Conservation (phyloP, 2,888 invertebrate species). For the Morpho achilles region DNA sequence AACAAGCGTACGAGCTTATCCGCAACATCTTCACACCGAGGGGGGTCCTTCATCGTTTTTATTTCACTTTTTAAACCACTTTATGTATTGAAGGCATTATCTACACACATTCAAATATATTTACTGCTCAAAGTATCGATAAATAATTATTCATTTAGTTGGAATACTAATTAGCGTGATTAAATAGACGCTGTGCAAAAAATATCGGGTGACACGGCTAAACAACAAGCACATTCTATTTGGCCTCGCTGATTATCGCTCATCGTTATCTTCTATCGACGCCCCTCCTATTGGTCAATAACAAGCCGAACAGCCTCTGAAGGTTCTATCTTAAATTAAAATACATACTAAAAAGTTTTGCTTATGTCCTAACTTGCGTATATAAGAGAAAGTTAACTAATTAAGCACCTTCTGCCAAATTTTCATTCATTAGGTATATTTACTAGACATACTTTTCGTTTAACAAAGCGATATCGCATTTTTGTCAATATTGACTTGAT, state of each 20-base stretch:
- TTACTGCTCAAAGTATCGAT: background rate
- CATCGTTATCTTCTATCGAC: constrained; percentile 62
- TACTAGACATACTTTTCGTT: no score
- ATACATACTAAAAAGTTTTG: background rate
- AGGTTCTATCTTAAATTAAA: constrained; percentile 24
- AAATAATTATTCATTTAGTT: background rate
- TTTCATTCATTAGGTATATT: no score
- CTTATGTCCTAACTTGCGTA: no score
- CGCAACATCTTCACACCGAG: constrained; percentile 86
- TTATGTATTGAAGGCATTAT: constrained; percentile 9
- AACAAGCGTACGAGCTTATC: constrained; percentile 88
- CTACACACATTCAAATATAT: background rate
- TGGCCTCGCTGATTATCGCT: constrained; percentile 61
- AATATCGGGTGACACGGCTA: constrained; percentile 23
- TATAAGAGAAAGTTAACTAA: no score
- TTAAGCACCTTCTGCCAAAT: no score
- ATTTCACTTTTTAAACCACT: constrained; percentile 8
- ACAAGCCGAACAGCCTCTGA: constrained; percentile 21
- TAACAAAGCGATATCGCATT: background rate
- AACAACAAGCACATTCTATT: constrained; percentile 25
- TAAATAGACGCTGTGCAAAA: constrained; percentile 18
- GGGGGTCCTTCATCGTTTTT: constrained; percentile 79
- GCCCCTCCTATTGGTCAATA: constrained; percentile 41
- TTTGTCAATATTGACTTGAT: background rate
- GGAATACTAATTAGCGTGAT: constrained; percentile 1